These are phyloP conservation scores for Tanytarsus gracilentus DNA, from an alignment of 2,888 invertebrate species.

Conservation along the genomic window DNA sequence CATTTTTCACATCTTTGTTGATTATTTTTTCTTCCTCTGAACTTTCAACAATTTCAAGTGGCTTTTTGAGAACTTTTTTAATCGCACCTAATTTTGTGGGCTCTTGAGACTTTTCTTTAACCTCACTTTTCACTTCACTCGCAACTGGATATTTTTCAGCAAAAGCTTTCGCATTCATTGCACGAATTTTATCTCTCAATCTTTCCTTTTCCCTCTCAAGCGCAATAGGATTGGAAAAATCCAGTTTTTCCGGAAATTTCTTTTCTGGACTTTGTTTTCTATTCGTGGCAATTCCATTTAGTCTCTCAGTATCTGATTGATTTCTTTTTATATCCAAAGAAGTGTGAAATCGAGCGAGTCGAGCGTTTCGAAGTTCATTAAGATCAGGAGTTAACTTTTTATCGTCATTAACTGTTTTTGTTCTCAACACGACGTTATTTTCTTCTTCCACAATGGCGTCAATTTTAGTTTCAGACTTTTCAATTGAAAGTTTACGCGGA, in stretches of 20 bases:
- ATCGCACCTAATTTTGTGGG: constrained; percentile 33
- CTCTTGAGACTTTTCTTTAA: constrained; percentile 54
- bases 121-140: constrained; percentile 58
- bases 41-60: constrained; percentile 29
- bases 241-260: constrained; percentile 5
- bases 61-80: constrained; percentile 31
- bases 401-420: not conserved
- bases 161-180: constrained; percentile 33
- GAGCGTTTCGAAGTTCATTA: constrained; percentile 39
- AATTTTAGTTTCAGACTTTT: constrained; percentile 5
- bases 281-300: constrained; percentile 7
- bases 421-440: not conserved
- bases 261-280: constrained; percentile 22
- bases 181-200: constrained; percentile 32
- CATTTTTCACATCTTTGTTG: constrained; percentile 32
- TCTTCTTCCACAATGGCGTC: constrained; percentile 19
- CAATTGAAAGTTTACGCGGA: constrained; percentile 8
- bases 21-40: constrained; percentile 22
- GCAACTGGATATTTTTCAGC: constrained; percentile 33
- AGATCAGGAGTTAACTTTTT: constrained; percentile 31
- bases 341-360: constrained; percentile 39
- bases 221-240: constrained; percentile 30
- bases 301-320: constrained; percentile 15
- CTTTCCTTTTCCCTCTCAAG: constrained; percentile 33
- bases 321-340: constrained; percentile 21